Evolutionary conservation across 2,113 vertebrate genomes (phyloP).

Genomic region (Chlorodrepanis virens): DNA sequence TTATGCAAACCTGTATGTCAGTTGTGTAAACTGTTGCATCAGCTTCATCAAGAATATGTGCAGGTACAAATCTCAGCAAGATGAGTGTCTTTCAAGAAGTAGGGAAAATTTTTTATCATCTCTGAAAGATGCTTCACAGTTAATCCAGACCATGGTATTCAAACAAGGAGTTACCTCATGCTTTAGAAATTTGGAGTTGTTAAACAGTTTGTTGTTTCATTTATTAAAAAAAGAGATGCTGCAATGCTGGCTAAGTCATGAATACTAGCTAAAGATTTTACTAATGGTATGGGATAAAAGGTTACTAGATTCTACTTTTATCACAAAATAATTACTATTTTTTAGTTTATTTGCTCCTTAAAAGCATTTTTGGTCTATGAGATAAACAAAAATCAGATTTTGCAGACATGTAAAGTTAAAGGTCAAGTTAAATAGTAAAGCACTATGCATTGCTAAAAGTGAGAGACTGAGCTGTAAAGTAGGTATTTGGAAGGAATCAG

Average conservation of each 20-base stretch:
- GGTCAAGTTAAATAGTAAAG: neutral
- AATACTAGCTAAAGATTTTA: neutral
- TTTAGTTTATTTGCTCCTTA: neutral
- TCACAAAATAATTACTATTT: neutral
- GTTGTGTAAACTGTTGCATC: neutral
- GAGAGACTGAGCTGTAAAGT: neutral
- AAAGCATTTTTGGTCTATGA: neutral
- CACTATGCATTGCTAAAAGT: neutral
- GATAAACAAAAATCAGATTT: neutral
- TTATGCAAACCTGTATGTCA: neutral
- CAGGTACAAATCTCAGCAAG: neutral
- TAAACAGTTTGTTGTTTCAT: neutral
- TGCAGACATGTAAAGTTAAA: neutral
- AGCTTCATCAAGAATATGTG: accelerated
- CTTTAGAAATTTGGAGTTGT: neutral
- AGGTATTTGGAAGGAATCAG: neutral
- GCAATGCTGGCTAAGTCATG: neutral
- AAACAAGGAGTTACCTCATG: neutral
- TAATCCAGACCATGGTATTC: neutral
- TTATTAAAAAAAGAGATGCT: neutral
- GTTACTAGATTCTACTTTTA: neutral
- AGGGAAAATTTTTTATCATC: neutral
- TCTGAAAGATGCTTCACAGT: neutral
- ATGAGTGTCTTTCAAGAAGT: neutral
- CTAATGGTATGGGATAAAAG: neutral